Evolutionary conservation across 2,113 vertebrate species (phyloP), one percentile per base, ranked within the genome.

Genomic region (Pungitius pungitius): DNA sequence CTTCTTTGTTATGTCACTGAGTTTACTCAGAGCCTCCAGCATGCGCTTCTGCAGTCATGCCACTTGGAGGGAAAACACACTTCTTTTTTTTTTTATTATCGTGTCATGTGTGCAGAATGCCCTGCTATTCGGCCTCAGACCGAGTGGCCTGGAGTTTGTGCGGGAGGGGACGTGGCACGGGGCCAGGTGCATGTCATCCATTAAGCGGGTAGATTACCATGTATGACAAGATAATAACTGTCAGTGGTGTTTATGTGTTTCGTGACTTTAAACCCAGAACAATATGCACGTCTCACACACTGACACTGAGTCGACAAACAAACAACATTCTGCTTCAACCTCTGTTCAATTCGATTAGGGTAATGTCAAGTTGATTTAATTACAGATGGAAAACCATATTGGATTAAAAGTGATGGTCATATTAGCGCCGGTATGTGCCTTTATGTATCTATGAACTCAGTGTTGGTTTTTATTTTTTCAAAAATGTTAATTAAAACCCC

Each of bases 291-390:
- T 76, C 82, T 80, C 66, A 84, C 33, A 45, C n/a, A 39, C 75
- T 61, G 43, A 80, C 69, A 58, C 47, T 10, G 66, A 86, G 65
- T 85, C 85, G 66, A 76, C 72, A 76, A 78, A 84, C 74, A 85
- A 80, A 80, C 77, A 78, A 70, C 71, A 47, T 35, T 72, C 84
- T 70, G 47, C 75, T 63, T 57, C 68, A 33, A 65, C 68, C 13
- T 56, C 22, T 1, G 14, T 75, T 69, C 33, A 80, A 90, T 89
- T 88, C 17, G 56, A 85, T 88, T 85, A 81, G 42, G 68, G 51
- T 82, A 81, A 88, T 80, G 81, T 88, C 87, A 87, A 77, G 77
- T 68, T 83, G 84, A 93, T 90, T 81, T 61, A 45, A 90, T 90
- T 87, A 88, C 52, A 78, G 15, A 45, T 42, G 67, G 58, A 45